Evolutionary conservation across 2,797 vertebrate genomes (phyloP), one percentile per base, ranked within the genome.

Genomic region (Cichlasoma orientale): DNA sequence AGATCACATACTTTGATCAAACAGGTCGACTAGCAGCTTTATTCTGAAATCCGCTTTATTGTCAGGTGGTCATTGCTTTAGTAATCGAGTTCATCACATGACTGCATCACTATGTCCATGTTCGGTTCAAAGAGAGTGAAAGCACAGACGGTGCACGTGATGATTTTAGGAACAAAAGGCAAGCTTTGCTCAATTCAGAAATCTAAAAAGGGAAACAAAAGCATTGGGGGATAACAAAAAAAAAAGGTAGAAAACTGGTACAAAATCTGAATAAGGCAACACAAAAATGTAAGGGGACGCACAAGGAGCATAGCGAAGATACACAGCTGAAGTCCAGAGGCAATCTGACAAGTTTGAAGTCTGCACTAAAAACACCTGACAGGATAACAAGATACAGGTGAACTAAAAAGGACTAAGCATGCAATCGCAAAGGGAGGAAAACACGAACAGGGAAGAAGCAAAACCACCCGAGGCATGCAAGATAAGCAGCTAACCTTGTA

Each of bases 1-100:
- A 56, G 31, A 47, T 54, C 16, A 23, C 16, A 12, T 6, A 55
- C 81, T 83, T 80, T 89, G 80, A 77, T 85, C 36, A 19, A 44
- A 23, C 38, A 6, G 7, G 14, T 71, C 59, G 21, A 3, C n/a
- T 4, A 14, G 19, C 3, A 23, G 23, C 23, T 53, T 31, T 38
- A 81, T 72, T 29, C 33, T 41, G 3, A 53, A 75, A 75, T 33
- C 27, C 36, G 9, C 25, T 16, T 80, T 29, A 14, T 53, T 47
- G 41, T 56, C 13, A 50, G 18, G 56, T 2, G 21, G 0, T 18
- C 54, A 54, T 69, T 58, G 41, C 58, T 69, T 58, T 52, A 68
- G 41, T 68, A 0, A 50, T 29, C 2, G 9, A 29, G 23, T 2
- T 21, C 50, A n/a, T 54, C 21, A 29, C 0, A 10, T 29, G 41